Base-by-base conservation (phyloP, 1,140 invertebrate genomes). In the Solen grandis region DNA sequence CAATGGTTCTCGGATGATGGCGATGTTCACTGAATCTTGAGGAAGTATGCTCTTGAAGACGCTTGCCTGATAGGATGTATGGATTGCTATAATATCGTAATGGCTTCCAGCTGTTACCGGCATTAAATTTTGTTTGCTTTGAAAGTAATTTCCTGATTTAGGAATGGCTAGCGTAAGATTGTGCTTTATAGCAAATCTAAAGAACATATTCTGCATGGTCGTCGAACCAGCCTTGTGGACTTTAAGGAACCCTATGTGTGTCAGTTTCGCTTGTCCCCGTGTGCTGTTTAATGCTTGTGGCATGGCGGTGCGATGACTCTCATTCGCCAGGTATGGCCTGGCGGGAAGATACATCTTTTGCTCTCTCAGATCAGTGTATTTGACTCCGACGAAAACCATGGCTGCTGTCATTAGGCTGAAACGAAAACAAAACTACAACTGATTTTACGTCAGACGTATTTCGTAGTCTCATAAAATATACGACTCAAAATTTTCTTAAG, bases 151-250 rank as follows among this genome's bases (percentile, higher is more conserved):
- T 8, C 57, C 54, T 5, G 3, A 8, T 3, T 57, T 41, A 27
- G 93, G 93, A 10, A 94, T 77, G n/a, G 91, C 91, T 73, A 94
- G 90, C 54, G 88, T 86, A 19, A 93, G 87, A 77, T 94, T 94
- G 25, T 90, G 89, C 25, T 90, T 93, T 78, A 94, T 85, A 8
- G 91, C 93, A 85, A 89, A 93, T 22, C 93, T 82, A 82, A 93
- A 85, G 2, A 94, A 84, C 50, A 94, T 92, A 81, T 93, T 93
- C 78, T 93, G 92, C 13, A 93, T 76, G 0, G 93, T 93, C 29
- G 90, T 91, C 46, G 93, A 93, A 5, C 90, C 93, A 74, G 92
- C 93, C 89, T 94, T 94, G 87, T 94, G 87, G 0, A 84, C 77
- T 79, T 86, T 83, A 16, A 77, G 50, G 35, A 77, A 68, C 22